Percentiles rank a stretch among this genome's conserved stretches.
Conservation (phyloP, 2,113 vertebrate species). For the Coregonus clupeaformis region DNA sequence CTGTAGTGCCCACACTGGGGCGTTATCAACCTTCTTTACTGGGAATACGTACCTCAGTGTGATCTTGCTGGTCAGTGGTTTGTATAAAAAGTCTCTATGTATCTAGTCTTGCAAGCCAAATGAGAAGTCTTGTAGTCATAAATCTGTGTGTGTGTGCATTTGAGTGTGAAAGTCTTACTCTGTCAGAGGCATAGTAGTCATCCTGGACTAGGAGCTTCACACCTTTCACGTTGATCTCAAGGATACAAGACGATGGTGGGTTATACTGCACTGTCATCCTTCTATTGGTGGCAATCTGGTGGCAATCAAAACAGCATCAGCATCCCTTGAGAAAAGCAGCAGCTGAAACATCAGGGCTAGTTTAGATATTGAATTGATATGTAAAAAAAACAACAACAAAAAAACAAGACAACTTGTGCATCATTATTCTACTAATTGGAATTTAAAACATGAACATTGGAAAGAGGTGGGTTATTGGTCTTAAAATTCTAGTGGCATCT, state of each 20-base stretch:
- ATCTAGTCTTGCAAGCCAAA: neutral
- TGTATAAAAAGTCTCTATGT: neutral
- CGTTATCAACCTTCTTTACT: neutral
- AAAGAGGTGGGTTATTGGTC: no score
- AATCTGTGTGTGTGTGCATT: conserved; percentile 12
- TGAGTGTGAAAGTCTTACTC: conserved; percentile 60
- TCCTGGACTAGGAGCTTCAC: conserved; percentile 93
- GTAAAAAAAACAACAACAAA: no score
- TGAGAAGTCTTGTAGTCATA: no score
- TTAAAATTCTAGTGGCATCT: no score
- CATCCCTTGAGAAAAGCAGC: no score
- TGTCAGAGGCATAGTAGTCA: conserved; percentile 81
- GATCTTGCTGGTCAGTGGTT: neutral
- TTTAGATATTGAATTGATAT: no score
- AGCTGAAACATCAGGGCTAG: no score
- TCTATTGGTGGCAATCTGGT: conserved; percentile 92
- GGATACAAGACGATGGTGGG: conserved; percentile 90
- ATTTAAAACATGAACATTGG: no score
- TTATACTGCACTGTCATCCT: conserved; percentile 97
- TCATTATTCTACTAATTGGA: no score
- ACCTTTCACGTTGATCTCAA: conserved; percentile 93
- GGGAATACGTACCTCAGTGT: neutral
- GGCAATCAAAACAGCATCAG: conserved; percentile 12
- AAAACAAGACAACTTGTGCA: no score
- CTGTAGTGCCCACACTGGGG: conserved; percentile 40